Evolutionary conservation across 2,113 vertebrate genomes (phyloP), one percentile per base, ranked within the genome.

Genomic region (Scartelaos histophorus): DNA sequence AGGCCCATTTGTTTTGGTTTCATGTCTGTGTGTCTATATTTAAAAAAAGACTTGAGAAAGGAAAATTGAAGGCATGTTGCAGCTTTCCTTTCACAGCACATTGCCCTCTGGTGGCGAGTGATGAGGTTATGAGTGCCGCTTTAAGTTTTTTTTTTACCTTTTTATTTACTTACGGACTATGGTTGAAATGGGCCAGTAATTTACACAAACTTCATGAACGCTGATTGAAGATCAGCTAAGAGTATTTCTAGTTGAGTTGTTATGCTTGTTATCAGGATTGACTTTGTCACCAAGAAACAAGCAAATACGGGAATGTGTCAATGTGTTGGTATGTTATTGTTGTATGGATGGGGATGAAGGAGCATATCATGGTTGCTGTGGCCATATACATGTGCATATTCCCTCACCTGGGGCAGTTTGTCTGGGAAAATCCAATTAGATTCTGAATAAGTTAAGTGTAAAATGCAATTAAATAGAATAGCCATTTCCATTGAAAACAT

Each of bases 21-120:
- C 64, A 73, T 81, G 72, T 64, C 69, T 81, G 77, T 89, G 47
- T 22, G 43, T 88, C 67, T 13, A 73, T 82, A 66, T 87, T 34
- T 56, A 53, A 66, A 73, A 64, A 70, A 61, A 34, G 69, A 62
- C 53, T 66, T 72, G 12, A 46, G 7, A 45, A 70, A 75, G n/a
- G 71, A 78, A 74, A 84, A 84, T 80, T 74, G 68, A 83, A 86
- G 81, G 74, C 83, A 76, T 78, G 80, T 78, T 73, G 73, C 79
- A 78, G 78, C 81, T 75, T 69, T 85, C 76, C 57, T 88, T 65
- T 89, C 66, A 79, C 73, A 51, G 67, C 73, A 82, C 72, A 72
- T 82, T 76, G 85, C 86, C 92, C 84, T 75, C 89, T 86, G 69
- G 86, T 91, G 90, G 87, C 73, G 45, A 72, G 79, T 85, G 71